These are phyloP conservation scores for Prionailurus viverrinus DNA, from an alignment of 2,113 vertebrate species.

Conservation along the genomic window DNA sequence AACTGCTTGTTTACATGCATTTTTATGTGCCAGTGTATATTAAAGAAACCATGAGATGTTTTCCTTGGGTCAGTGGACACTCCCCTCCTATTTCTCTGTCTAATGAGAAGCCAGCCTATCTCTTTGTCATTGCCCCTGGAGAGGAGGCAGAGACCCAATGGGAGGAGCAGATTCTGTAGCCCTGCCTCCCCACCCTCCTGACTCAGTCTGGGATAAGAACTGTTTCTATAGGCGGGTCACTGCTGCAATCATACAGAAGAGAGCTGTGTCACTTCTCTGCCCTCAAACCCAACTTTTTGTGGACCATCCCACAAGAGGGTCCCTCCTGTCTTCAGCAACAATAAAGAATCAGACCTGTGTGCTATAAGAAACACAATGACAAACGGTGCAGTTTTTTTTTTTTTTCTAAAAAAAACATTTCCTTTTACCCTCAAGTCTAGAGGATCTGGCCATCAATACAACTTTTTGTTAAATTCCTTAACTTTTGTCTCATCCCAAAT, in stretches of 20 bases:
- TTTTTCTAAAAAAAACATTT: not conserved
- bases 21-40: conserved; percentile 64
- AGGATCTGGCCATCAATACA: not conserved
- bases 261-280: not conserved
- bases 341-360: not conserved
- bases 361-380: not conserved
- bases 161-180: not conserved
- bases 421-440: not conserved
- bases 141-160: not conserved
- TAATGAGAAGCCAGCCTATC: not conserved
- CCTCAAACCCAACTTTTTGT: not conserved
- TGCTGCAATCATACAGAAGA: not conserved
- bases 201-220: not conserved
- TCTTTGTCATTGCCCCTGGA: not conserved
- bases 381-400: no score
- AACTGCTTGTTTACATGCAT: conserved; percentile 78
- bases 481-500: conserved; percentile 29
- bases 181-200: not conserved
- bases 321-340: not conserved
- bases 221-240: not conserved
- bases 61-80: conserved; percentile 25
- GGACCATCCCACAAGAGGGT: not conserved
- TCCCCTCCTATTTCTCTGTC: not conserved
- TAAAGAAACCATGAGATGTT: conserved; percentile 61
- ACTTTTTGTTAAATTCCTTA: not conserved